Conservation (phyloP, 2,113 vertebrate species). For the Chunga burmeisteri region DNA sequence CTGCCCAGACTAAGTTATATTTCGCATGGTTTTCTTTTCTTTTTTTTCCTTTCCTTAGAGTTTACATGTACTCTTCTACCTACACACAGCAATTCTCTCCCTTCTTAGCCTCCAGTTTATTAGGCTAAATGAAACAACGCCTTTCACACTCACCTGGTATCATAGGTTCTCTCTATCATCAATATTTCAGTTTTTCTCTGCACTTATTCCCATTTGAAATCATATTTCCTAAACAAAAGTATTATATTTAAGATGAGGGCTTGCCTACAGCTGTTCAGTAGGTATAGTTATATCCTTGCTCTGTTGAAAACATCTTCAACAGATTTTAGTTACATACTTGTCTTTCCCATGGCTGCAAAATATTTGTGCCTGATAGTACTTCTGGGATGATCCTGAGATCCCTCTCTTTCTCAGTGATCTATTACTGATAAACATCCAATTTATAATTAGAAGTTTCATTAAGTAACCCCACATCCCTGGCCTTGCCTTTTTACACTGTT, state of each 20-base stretch:
- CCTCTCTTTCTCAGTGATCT: neutral
- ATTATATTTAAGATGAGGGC: neutral
- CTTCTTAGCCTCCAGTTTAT: neutral
- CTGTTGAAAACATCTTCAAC: neutral
- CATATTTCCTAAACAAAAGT: neutral
- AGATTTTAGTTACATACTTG: neutral
- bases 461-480: neutral
- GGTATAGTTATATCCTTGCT: neutral
- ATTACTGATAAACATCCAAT: neutral
- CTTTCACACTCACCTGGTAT: neutral
- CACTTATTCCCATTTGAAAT: neutral
- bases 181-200: neutral
- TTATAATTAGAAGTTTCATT: neutral
- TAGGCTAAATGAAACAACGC: neutral
- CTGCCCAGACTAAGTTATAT: neutral
- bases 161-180: neutral
- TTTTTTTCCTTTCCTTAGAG: neutral
- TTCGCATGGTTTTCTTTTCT: rapidly evolving
- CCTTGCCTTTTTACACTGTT: neutral
- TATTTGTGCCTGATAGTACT: neutral
- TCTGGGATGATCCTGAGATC: neutral
- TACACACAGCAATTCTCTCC: neutral
- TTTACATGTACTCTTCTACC: neutral
- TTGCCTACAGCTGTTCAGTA: neutral
- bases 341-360: neutral